Percentiles rank a stretch among this genome's conserved stretches.
phyloP scores from a whole-genome alignment of 2,888 invertebrate genomes.

The Agrypnus murinus region DNA sequence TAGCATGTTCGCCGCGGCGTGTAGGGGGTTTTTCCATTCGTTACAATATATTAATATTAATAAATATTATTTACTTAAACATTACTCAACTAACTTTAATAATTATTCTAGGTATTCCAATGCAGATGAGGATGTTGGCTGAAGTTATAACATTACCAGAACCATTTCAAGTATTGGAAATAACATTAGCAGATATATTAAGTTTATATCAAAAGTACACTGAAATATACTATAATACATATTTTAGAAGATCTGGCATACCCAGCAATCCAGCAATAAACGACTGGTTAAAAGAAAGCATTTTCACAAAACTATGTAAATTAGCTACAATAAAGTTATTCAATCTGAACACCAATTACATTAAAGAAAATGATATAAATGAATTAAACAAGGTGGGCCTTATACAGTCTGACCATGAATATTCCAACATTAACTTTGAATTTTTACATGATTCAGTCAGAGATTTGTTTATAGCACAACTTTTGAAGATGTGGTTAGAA shows the following conservation, averaged over 20 bases:
- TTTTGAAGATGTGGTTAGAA: constrained; percentile 33
- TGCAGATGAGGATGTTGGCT: constrained; percentile 44
- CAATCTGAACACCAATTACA: constrained; percentile 3
- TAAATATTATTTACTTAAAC: too few species aligned
- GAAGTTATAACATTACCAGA: constrained; percentile 34
- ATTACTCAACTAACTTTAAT: too few species aligned
- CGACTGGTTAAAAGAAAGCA: constrained; percentile 25
- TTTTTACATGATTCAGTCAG: constrained; percentile 44
- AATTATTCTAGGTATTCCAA: constrained; percentile 41
- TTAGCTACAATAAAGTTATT: constrained; percentile 29
- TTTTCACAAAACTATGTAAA: constrained; percentile 20
- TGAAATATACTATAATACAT: constrained; percentile 26
- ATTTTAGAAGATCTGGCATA: constrained; percentile 32
- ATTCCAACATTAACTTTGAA: not conserved
- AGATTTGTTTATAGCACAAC: constrained; percentile 39
- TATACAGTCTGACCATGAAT: constrained; percentile 26
- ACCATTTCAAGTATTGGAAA: not conserved
- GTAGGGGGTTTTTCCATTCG: too few species aligned
- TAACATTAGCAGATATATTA: constrained; percentile 12
- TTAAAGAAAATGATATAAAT: constrained; percentile 18
- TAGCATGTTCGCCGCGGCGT: too few species aligned
- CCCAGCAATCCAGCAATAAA: constrained; percentile 5
- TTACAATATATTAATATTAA: too few species aligned
- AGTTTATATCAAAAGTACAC: constrained; percentile 30
- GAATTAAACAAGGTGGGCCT: constrained; percentile 44